phyloP scores from a whole-genome alignment of 2,888 invertebrate genomes.

The Anticlea derivata region DNA sequence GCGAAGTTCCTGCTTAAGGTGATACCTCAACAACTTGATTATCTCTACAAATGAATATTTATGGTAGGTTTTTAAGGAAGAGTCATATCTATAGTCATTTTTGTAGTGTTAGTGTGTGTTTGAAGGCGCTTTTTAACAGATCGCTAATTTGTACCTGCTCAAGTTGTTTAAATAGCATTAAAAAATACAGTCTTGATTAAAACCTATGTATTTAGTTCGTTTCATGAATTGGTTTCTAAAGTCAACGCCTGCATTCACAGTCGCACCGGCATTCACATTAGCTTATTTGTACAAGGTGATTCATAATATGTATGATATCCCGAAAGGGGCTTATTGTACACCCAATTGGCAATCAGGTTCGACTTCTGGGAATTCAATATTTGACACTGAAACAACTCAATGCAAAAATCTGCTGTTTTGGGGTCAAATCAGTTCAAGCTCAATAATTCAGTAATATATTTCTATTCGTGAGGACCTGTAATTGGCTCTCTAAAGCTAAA shows the following conservation, averaged over 20 bases:
- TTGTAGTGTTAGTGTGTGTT: conserved; percentile 57
- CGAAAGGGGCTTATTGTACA: no score
- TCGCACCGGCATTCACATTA: no score
- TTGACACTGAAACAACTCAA: no score
- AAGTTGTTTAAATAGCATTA: conserved; percentile 37
- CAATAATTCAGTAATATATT: no score
- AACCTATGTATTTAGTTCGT: background rate
- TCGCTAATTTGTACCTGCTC: conserved; percentile 66
- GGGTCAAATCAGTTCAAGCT: no score
- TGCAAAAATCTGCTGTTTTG: no score
- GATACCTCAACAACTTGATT: conserved; percentile 66
- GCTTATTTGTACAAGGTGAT: no score
- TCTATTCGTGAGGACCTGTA: no score
- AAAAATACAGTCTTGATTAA: conserved; percentile 7
- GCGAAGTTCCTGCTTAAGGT: conserved; percentile 28
- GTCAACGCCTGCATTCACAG: background rate
- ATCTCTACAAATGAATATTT: conserved; percentile 56
- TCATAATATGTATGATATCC: no score
- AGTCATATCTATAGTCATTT: conserved; percentile 80
- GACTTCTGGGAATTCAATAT: no score
- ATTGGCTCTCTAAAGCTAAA: no score
- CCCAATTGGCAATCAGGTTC: no score
- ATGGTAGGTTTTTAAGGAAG: conserved; percentile 65
- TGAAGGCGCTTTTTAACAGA: conserved; percentile 36
- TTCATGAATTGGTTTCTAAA: background rate